A percentile compares a stretch with the other conserved stretches of the same genome.
These are phyloP conservation scores for Bombus confusus DNA, from an alignment of 1,140 invertebrate genomes.

Conservation along the genomic window DNA sequence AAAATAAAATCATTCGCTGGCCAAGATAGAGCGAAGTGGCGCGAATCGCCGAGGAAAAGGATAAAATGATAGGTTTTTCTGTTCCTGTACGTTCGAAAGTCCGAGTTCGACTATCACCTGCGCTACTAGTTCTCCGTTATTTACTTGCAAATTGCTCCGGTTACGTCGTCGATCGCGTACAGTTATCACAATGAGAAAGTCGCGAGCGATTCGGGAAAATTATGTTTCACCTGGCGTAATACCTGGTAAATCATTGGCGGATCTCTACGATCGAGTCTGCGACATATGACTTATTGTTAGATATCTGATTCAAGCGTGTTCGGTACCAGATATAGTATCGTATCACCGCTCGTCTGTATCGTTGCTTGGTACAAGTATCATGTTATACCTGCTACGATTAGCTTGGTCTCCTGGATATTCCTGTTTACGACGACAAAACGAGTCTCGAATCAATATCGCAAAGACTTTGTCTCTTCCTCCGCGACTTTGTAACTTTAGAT, in stretches of 20 bases:
- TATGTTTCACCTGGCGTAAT: background rate
- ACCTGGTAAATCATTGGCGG: background rate
- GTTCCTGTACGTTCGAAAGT: constrained; percentile 50
- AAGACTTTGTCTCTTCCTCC: background rate
- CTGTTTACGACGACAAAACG: constrained; percentile 33
- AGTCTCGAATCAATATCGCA: constrained; percentile 17
- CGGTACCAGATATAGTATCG: constrained; percentile 30
- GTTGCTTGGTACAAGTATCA: constrained; percentile 17
- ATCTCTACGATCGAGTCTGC: background rate
- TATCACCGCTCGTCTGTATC: constrained; percentile 13
- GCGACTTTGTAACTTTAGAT: background rate
- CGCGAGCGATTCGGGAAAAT: constrained; percentile 25
- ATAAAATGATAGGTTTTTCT: constrained; percentile 43
- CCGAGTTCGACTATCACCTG: constrained; percentile 51
- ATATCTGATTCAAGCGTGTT: constrained; percentile 34
- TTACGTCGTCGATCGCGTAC: constrained; percentile 1
- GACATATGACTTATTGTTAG: constrained; percentile 16
- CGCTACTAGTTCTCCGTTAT: constrained; percentile 63
- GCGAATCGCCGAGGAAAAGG: constrained; percentile 12
- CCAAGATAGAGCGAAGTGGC: background rate
- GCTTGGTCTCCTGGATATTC: constrained; percentile 17
- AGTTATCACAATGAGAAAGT: constrained; percentile 65
- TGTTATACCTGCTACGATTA: constrained; percentile 11
- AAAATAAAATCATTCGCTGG: constrained; percentile 37
- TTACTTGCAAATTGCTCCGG: constrained; percentile 48